phyloP scores from a whole-genome alignment of 2,888 invertebrate species.

The Idaea dimidiata region DNA sequence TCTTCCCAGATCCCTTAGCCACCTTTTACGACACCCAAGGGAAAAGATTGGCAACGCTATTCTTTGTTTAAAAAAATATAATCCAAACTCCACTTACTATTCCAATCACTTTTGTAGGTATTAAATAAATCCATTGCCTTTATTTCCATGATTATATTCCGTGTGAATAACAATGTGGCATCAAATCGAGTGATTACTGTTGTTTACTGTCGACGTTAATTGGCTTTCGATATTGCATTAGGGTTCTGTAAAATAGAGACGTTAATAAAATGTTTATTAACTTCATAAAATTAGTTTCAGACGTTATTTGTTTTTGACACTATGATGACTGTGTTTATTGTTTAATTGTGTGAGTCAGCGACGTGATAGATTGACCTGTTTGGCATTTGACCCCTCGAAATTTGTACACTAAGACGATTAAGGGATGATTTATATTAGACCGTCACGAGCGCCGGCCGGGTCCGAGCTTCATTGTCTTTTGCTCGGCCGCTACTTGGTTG shows the following conservation, averaged over 20 bases:
- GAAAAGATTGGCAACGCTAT: background rate
- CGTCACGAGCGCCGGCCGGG: too few relatives aligned
- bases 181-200: slow-evolving; percentile 15
- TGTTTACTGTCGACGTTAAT: slow-evolving; percentile 10
- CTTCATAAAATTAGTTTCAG: background rate
- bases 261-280: background rate
- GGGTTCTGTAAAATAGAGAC: background rate
- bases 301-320: background rate
- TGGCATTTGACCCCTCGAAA: too few relatives aligned
- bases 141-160: slow-evolving; percentile 24
- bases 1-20: background rate
- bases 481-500: too few relatives aligned
- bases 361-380: too few relatives aligned
- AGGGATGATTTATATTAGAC: too few relatives aligned
- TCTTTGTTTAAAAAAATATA: background rate
- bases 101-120: slow-evolving; percentile 40
- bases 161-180: background rate
- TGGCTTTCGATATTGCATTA: slow-evolving; percentile 5
- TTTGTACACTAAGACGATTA: too few relatives aligned
- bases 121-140: slow-evolving; percentile 34
- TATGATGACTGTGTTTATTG: background rate
- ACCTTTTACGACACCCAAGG: background rate
- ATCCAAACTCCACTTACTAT: slow-evolving; percentile 30
- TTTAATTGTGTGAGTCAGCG: too few relatives aligned
- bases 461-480: too few relatives aligned